Base-by-base conservation (phyloP, 2,888 invertebrate species). In the Nomada lathburiana region DNA sequence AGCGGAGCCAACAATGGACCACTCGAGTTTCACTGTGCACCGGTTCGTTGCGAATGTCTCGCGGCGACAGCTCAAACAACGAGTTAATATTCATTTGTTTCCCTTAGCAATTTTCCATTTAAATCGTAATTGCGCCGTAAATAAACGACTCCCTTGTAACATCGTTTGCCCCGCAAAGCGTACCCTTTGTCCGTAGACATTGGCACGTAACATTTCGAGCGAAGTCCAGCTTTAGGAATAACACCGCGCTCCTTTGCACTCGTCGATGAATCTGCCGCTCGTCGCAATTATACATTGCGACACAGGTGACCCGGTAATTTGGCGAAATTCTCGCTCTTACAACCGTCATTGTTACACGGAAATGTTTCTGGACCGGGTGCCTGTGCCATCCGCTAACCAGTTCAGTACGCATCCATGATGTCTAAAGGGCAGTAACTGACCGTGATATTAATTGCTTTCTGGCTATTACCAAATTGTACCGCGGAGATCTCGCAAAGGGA, bases 371-470 rank as follows among this genome's bases (percentile, higher is more conserved):
- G 29, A 55, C 42, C 36, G 42, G 11, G 18, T 18, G 47, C 42
- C 16, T 10, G 11, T 36, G 7, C 47, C 53, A n/a, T 36, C n/a
- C 53, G 53, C 29, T 79, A 70, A 69, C 29, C 60, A 55, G 53
- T 63, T 71, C 74, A 68, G 60, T 55, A 70, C 71, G 82, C 76
- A 64, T 70, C 69, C 74, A 60, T 71, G 71, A 69, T 60, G 64
- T 71, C 78, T 85, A 84, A 89, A 86, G 86, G 87, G 84, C 82
- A 84, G 85, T 85, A 89, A 90, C 89, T 86, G 89, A 80, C 87
- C 85, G 68, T 85, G 87, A 91, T 91, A 92, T 91, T 92, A 92
- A 92, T 92, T 91, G 91, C 89, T 89, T 88, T 86, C 89, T 89
- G 85, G 86, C 91, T 90, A 92, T 92, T 91, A 91, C 90, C 87